Conservation (phyloP, 2,888 invertebrate genomes). For the Eupithecia subfuscata region DNA sequence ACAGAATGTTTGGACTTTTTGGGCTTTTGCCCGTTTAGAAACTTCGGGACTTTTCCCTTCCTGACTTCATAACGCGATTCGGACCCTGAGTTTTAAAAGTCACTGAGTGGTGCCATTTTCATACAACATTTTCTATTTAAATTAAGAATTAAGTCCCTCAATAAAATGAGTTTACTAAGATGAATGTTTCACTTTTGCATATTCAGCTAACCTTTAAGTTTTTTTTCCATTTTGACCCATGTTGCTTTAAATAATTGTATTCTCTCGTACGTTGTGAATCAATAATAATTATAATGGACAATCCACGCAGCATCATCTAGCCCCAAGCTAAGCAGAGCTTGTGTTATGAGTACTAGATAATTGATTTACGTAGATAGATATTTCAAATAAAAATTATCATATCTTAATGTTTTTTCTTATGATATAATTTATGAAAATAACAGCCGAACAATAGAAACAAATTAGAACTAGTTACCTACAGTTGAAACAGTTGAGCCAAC, state of each 20-base stretch:
- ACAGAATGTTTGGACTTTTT: slow-evolving; percentile 70
- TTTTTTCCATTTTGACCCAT: neutral
- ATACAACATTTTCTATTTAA: neutral
- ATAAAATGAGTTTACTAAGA: neutral
- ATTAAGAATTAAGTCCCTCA: neutral
- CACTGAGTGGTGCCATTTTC: slow-evolving; percentile 51
- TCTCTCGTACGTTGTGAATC: no score
- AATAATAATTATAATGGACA: no score
- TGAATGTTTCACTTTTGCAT: neutral
- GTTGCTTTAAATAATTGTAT: neutral
- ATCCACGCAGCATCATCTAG: no score
- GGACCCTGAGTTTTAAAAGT: slow-evolving; percentile 66
- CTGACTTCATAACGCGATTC: slow-evolving; percentile 75
- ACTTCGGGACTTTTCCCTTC: slow-evolving; percentile 75
- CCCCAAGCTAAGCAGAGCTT: no score
- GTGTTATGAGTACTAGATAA: no score
- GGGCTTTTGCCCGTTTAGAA: slow-evolving; percentile 72
- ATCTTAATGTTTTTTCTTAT: neutral
- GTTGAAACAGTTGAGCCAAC: no score
- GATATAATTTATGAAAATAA: no score
- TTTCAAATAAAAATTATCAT: no score
- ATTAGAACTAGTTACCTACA: no score
- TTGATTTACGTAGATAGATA: no score
- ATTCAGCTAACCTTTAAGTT: no score
- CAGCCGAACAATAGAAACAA: no score